Percentiles rank a stretch among this genome's conserved stretches.
phyloP scores from a whole-genome alignment of 2,888 invertebrate genomes.

The Mesoligia furuncula region DNA sequence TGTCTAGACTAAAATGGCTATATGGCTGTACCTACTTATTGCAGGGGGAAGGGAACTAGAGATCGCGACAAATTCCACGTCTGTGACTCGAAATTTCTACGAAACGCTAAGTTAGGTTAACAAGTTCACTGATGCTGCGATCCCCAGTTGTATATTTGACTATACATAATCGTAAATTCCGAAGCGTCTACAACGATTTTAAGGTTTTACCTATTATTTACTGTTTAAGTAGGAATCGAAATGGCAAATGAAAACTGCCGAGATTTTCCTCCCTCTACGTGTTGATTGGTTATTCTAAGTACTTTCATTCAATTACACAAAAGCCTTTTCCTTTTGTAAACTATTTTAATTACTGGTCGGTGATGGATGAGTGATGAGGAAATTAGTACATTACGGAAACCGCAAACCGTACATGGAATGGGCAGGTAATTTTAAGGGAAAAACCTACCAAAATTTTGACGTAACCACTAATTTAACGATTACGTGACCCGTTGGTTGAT shows the following conservation, averaged over 20 bases:
- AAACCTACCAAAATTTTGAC: no score
- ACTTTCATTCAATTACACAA: not conserved
- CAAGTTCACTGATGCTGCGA: constrained; percentile 30
- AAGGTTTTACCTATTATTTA: not conserved
- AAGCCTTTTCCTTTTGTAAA: not conserved
- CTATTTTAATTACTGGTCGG: not conserved
- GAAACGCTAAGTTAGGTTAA: constrained; percentile 30
- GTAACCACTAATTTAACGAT: not conserved
- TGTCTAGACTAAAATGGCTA: constrained; percentile 46
- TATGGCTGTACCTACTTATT: constrained; percentile 18
- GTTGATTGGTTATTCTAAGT: not conserved
- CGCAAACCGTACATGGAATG: not conserved
- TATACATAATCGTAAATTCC: not conserved
- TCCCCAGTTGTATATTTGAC: not conserved
- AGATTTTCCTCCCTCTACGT: not conserved
- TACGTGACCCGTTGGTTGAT: not conserved
- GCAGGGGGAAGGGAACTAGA: constrained; percentile 13
- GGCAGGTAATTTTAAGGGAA: not conserved
- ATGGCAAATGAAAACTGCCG: not conserved
- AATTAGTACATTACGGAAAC: not conserved
- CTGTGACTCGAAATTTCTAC: constrained; percentile 50
- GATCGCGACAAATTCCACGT: constrained; percentile 49
- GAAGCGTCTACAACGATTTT: not conserved
- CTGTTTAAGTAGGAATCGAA: not conserved
- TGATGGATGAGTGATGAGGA: not conserved